Base-by-base conservation (phyloP, 2,888 invertebrate species). In the Drosophila hamatofila region DNA sequence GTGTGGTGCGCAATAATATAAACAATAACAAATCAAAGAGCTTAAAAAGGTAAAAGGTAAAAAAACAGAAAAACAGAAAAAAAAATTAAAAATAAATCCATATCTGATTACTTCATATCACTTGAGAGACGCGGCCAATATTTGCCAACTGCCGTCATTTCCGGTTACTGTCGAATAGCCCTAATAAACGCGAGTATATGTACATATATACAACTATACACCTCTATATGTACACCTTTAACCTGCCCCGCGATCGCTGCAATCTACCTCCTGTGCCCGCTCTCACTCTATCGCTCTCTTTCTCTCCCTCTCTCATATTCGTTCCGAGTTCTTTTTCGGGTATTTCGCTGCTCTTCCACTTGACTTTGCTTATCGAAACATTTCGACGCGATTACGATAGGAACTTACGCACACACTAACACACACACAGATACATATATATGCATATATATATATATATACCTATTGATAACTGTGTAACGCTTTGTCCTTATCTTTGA, bases 401-500 rank as follows among this genome's bases (percentile, higher is more conserved):
- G 68, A 74, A 68, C 73, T 78, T 62, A 59, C 64, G 49, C 52
- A 57, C 44, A 52, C 27, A 68, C 49, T 39, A 46, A 33, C 55
- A 55, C 18, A 69, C 11, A 44, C 14, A 35, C 39, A 33, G 5
- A 42, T 7, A 18, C 12, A 44, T 1, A 25, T 4, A 21, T 35
- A 35, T 9, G 35, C 48, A 25, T 16, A 39, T 11, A 6, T 7
- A 11, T 14, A 16, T 16, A 33, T 5, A n/a, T 9, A 21, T 35
- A 41, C 5, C 14, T 55, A 52, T 60, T 56, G 64, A 74, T 70
- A 78, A 56, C 37, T 37, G 37, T 51, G 57, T 27, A 77, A 60
- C 61, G 69, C 66, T 46, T 57, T 48, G 55, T 23, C 60, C 58
- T 81, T 88, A 84, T 88, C 83, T 78, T 60, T 69, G 51, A 55